Base-by-base conservation (phyloP, 1,140 invertebrate genomes). In the Euura saliciscinereae region DNA sequence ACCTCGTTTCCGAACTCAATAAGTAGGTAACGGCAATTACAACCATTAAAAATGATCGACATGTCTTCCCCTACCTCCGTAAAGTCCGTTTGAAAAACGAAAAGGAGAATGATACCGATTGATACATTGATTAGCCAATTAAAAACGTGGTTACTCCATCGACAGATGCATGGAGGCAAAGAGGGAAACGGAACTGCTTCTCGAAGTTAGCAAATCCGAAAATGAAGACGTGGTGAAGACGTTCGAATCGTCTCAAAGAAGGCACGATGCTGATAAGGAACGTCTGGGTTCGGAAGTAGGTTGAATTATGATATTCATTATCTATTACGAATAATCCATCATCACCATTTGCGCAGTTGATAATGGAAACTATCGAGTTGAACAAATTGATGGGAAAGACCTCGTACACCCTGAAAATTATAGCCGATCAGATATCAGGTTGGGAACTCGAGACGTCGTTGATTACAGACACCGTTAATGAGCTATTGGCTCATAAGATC, bases 381-480 rank as follows among this genome's bases (percentile, higher is more conserved):
- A 79, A 76, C 46, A 76, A 80, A 44, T 67, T 82, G 66, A 74
- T 71, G 65, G 69, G 77, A 70, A 78, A 79, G 44, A 81, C 77
- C 6, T 75, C 77, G 4, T 74, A 76, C 44, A 77, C 78, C 2
- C 71, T 85, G 6, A 79, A 83, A 28, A 45, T 77, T 64, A 65
- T 84, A 46, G 76, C 73, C 5, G 68, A 69, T 42, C 82, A 83
- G 75, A 78, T 84, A 44, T 69, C 74, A 66, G 69, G 67, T 6
- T 82, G 82, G 70, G 79, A 82, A 68, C 77, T 68, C 66, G 76
- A 83, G 77, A 82, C 80, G 72, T 70, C 79, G 3, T 77, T 80
- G 59, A 75, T 85, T 6, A 78, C 80, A 2, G 76, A 78, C 66
- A 81, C 76, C 0, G 77, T 82, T 2, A 77, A 73, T 43, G 76